Evolutionary conservation across 2,797 vertebrate genomes (phyloP).

Genomic region (Scolopax bukidnonensis): DNA sequence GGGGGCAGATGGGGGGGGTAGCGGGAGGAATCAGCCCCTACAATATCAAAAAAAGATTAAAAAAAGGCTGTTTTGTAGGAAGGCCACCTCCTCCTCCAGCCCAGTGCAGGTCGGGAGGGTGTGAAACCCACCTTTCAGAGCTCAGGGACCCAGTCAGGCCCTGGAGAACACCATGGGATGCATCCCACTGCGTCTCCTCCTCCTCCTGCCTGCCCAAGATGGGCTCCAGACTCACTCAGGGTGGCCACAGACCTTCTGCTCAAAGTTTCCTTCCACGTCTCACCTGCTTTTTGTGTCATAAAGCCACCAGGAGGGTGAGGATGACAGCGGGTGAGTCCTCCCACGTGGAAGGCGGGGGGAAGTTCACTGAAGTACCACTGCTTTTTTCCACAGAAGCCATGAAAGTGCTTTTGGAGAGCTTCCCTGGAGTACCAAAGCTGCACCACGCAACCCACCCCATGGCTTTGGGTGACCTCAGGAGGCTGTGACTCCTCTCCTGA

Average conservation of each 20-base stretch:
- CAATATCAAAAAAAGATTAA: too few species aligned
- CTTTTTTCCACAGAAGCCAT: not conserved
- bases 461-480: not conserved
- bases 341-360: fast-evolving
- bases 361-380: not conserved
- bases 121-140: fast-evolving
- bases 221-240: not conserved
- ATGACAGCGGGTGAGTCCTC: fast-evolving
- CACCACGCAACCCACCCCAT: fast-evolving
- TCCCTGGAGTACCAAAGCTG: not conserved
- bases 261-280: not conserved
- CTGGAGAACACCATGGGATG: fast-evolving
- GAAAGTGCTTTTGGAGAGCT: not conserved
- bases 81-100: not conserved
- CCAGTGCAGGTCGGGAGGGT: not conserved
- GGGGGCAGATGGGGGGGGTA: not conserved
- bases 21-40: not conserved
- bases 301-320: not conserved
- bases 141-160: not conserved
- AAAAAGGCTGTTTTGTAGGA: not conserved
- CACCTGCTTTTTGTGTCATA: not conserved
- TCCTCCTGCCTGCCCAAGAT: not conserved
- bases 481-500: not conserved
- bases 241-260: not conserved
- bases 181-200: not conserved